These are phyloP conservation scores for Centruroides sculpturatus DNA, from an alignment of 1,140 invertebrate species.

Conservation along the genomic window DNA sequence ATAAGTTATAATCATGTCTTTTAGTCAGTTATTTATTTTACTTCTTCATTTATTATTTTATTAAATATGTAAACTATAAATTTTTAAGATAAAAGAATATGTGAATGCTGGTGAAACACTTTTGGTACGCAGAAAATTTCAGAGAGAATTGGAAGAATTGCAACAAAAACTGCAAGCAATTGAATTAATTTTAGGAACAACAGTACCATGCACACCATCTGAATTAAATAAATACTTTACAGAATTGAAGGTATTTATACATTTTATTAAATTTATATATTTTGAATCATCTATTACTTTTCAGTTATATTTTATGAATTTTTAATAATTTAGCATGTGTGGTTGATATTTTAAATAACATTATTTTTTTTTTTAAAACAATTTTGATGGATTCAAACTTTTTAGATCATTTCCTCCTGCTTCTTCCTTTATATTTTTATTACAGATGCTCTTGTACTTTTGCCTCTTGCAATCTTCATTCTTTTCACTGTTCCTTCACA, in stretches of 20 bases:
- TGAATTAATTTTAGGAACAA: conserved; percentile 47
- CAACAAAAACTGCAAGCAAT: conserved; percentile 64
- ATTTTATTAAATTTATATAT: no score
- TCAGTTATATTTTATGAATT: no score
- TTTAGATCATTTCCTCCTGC: no score
- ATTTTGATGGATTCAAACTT: no score
- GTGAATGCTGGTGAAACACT: conserved; percentile 76
- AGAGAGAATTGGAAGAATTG: conserved; percentile 53
- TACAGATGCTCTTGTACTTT: no score
- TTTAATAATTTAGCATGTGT: no score
- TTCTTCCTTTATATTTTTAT: no score
- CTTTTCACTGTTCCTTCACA: no score
- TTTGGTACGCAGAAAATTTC: conserved; percentile 62
- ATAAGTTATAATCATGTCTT: not conserved
- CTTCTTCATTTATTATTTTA: not conserved
- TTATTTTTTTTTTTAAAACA: no score
- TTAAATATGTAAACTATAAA: not conserved
- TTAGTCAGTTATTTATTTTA: not conserved
- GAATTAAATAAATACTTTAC: conserved; percentile 64
- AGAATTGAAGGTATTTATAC: conserved; percentile 44
- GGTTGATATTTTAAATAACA: no score
- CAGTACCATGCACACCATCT: conserved; percentile 53
- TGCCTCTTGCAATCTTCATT: no score
- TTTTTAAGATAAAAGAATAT: conserved; percentile 50
- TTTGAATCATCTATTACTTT: no score